Base-by-base conservation (phyloP, 2,797 vertebrate genomes). In the Megaceryle alcyon region DNA sequence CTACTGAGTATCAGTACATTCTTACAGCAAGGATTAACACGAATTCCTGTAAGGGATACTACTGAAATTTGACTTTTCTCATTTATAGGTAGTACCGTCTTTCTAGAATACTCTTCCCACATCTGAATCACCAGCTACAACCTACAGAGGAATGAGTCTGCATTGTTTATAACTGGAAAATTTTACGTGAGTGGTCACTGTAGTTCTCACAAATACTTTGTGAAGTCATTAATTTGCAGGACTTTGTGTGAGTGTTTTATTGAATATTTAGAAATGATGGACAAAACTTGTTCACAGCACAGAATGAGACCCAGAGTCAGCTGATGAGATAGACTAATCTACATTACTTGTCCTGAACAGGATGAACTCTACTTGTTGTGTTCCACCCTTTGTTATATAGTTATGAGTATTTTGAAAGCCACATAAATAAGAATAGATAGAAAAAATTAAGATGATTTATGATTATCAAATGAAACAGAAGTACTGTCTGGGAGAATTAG, bases 391-490 rank as follows among this genome's bases (percentile, higher is more conserved):
- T 69, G n/a, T 64, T 89, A 21, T n/a, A 9, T 41, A 86, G 12
- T 17, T 91, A 5, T 57, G 44, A 60, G 9, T 54, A 39, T 91
- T 94, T 92, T 90, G 73, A 75, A 90, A 90, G 29, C 49, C 31
- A 64, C 25, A 12, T 22, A 61, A 91, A 85, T 57, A 10, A 85
- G 9, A 90, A 3, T 26, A 86, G 56, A 12, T 8, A 28, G 23
- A 57, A 77, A 48, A 46, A 46, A 14, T 21, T 14, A 76, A 4
- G 22, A 69, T 59, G 11, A 69, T 81, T 88, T 49, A 14, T 84
- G 72, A 71, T 92, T 88, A 88, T 88, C 48, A 84, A 59, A 82
- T 68, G 29, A 51, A 86, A 49, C 73, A 71, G 70, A 93, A 80
- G 3, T 48, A 59, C 14, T 64, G 21, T 87, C 65, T 73, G 35